phyloP scores from a whole-genome alignment of 2,113 vertebrate species.

The Corynorhinus townsendii region DNA sequence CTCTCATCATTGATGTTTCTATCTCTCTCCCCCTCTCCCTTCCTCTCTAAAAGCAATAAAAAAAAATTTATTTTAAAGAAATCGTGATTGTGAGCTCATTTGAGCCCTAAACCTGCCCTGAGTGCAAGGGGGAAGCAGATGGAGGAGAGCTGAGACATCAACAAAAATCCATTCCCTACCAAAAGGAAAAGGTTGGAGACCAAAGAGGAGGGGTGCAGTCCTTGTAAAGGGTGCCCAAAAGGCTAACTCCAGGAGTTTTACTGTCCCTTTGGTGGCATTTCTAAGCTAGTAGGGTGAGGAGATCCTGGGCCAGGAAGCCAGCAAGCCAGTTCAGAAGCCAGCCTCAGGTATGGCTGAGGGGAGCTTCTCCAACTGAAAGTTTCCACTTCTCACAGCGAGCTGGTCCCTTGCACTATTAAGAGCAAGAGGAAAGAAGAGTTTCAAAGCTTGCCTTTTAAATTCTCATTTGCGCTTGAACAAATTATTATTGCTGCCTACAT shows the following conservation, averaged over 20 bases:
- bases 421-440: background rate
- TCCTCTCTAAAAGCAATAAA: no score
- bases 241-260: background rate
- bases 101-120: background rate
- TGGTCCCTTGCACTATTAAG: background rate
- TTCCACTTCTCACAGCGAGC: background rate
- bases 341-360: background rate
- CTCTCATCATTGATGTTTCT: no score
- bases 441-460: background rate
- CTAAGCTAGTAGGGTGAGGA: background rate
- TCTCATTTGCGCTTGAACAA: constrained; percentile 24
- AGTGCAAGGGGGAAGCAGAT: background rate
- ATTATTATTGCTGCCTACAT: constrained; percentile 30
- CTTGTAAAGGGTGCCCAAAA: rapidly evolving
- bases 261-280: background rate
- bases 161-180: background rate
- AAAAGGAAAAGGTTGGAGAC: background rate
- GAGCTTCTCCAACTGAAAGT: background rate
- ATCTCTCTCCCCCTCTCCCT: no score
- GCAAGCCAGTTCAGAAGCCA: background rate
- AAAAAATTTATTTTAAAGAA: background rate
- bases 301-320: background rate
- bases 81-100: background rate
- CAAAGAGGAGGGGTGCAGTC: background rate
- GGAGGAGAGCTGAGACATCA: background rate